Evolutionary conservation across 2,797 vertebrate genomes (phyloP).

Genomic region (Australoheros facetus): DNA sequence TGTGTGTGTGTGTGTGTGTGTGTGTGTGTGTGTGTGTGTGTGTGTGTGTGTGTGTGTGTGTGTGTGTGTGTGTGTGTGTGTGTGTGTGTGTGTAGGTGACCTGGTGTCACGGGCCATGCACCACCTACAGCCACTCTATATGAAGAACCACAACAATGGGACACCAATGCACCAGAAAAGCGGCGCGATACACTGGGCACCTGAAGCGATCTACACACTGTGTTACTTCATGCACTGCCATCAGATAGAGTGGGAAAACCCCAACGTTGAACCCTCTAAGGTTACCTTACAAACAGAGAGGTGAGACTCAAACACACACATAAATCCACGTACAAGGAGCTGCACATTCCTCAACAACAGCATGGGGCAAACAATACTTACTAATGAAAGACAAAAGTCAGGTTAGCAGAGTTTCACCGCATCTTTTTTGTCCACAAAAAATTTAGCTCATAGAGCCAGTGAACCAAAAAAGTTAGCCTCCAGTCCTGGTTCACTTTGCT

Average conservation of each 20-base stretch:
- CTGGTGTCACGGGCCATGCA: slow-evolving; percentile 96
- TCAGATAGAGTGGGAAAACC: slow-evolving; percentile 98
- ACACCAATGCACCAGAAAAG: slow-evolving; percentile 92
- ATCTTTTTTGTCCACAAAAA: no score
- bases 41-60: slow-evolving; percentile 5
- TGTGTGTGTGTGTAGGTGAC: slow-evolving; percentile 82
- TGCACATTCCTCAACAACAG: background rate
- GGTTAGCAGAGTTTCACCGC: background rate
- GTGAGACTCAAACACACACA: slow-evolving; percentile 75
- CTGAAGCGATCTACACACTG: slow-evolving; percentile 94
- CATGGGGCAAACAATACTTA: background rate
- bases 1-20: slow-evolving; percentile 23
- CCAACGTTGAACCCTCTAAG: slow-evolving; percentile 94
- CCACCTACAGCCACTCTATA: slow-evolving; percentile 91
- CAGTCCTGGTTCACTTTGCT: no score
- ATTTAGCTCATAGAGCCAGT: background rate
- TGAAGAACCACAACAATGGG: slow-evolving; percentile 90
- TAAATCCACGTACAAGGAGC: background rate
- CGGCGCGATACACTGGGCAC: slow-evolving; percentile 90
- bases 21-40: slow-evolving; percentile 23
- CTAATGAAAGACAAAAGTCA: background rate
- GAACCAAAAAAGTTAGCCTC: background rate
- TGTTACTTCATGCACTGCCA: slow-evolving; percentile 99
- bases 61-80: slow-evolving; percentile 77
- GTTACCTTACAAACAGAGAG: slow-evolving; percentile 93